Evolutionary conservation across 2,113 vertebrate genomes (phyloP).

Genomic region (Anthoscopus minutus): DNA sequence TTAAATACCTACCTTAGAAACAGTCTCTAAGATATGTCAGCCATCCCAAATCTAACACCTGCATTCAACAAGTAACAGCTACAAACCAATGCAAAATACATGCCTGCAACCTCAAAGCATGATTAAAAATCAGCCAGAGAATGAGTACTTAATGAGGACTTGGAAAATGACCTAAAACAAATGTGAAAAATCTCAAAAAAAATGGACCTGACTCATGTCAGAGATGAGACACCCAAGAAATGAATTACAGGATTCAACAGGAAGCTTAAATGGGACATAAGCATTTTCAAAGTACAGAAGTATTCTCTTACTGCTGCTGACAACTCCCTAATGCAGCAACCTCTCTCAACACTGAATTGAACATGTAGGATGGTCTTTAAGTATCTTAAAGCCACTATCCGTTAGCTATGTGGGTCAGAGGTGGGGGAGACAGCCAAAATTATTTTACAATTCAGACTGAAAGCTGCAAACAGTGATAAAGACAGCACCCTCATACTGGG

Average conservation of each 20-base stretch:
- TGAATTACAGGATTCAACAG: neutral
- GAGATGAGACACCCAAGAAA: neutral
- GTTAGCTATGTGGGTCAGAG: neutral
- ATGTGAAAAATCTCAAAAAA: neutral
- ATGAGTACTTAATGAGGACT: neutral
- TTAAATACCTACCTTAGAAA: neutral
- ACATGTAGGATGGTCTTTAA: neutral
- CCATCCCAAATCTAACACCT: neutral
- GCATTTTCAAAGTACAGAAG: neutral
- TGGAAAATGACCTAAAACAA: neutral
- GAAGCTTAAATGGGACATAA: neutral
- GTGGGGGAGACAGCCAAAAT: neutral
- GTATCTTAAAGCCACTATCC: neutral
- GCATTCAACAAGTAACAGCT: neutral
- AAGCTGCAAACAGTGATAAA: neutral
- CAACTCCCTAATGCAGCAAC: neutral
- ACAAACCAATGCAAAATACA: neutral
- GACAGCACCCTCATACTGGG: neutral
- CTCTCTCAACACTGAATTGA: neutral
- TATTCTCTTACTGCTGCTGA: neutral
- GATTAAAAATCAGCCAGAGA: neutral
- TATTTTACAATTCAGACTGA: neutral
- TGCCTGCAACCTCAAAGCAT: neutral
- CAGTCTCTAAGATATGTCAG: neutral
- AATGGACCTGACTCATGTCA: neutral